Percentiles rank a stretch among this genome's conserved stretches.
phyloP scores from a whole-genome alignment of 1,140 invertebrate genomes.

The Lerema accius region DNA sequence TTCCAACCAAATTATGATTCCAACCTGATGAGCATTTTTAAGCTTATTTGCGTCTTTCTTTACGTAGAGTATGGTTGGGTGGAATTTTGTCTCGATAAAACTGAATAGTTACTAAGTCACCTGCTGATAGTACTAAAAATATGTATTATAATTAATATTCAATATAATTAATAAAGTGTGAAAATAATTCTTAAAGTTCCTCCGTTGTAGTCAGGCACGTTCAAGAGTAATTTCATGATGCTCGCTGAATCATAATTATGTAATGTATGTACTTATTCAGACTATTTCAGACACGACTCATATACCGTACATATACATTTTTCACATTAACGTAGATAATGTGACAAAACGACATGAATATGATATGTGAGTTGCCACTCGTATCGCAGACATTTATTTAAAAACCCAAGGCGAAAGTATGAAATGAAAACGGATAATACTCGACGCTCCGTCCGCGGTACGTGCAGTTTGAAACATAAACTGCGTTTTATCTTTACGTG shows the following conservation, averaged over 20 bases:
- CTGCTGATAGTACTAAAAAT: too few relatives aligned
- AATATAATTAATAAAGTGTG: too few relatives aligned
- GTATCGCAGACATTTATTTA: not conserved
- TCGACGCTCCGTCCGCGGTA: not conserved
- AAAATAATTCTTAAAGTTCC: too few relatives aligned
- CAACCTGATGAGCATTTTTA: slow-evolving; percentile 1
- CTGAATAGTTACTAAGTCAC: too few relatives aligned
- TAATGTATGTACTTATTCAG: too few relatives aligned
- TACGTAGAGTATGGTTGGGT: not conserved
- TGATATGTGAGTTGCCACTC: not conserved
- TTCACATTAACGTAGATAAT: not conserved
- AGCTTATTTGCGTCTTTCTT: not conserved
- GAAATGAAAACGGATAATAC: slow-evolving; percentile 6
- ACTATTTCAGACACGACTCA: too few relatives aligned
- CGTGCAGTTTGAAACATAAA: slow-evolving; percentile 12
- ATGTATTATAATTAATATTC: too few relatives aligned
- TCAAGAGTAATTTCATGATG: not conserved
- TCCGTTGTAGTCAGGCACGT: not conserved
- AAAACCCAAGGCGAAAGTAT: not conserved
- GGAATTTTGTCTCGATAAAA: not conserved
- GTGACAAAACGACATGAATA: not conserved
- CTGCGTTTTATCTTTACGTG: slow-evolving; percentile 8
- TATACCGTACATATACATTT: not conserved
- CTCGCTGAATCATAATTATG: not conserved
- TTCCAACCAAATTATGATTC: slow-evolving; percentile 32